A percentile compares a stretch with the other conserved stretches of the same genome.
Conservation (phyloP, 2,113 vertebrate species). For the Cavia aperea region DNA sequence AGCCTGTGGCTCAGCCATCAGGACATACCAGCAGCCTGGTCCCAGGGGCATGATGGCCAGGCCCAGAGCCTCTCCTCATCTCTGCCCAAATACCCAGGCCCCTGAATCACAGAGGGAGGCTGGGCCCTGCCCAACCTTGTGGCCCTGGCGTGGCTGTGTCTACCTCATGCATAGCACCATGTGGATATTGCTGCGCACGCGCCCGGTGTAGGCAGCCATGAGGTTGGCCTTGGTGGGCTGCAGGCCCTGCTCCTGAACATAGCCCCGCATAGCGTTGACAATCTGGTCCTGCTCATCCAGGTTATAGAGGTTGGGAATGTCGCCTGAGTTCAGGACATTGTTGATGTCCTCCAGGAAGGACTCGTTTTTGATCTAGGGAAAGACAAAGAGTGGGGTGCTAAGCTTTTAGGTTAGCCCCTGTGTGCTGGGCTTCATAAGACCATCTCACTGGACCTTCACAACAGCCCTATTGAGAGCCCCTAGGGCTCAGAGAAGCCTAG, state of each 20-base stretch:
- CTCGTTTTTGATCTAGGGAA: constrained; percentile 86
- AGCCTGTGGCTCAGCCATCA: not conserved
- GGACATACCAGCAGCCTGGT: not conserved
- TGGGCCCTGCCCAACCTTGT: not conserved
- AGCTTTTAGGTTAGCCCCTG: not conserved
- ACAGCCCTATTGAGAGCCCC: not conserved
- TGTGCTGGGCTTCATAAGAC: too few species aligned
- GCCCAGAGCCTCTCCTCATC: not conserved
- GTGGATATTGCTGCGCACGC: constrained; percentile 87
- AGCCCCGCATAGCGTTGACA: constrained; percentile 81
- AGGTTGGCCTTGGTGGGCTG: constrained; percentile 89
- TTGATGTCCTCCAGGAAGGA: constrained; percentile 94
- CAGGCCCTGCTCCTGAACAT: constrained; percentile 85
- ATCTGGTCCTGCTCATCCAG: constrained; percentile 87
- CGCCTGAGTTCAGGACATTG: constrained; percentile 89
- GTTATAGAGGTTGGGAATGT: constrained; percentile 87
- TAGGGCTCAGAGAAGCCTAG: not conserved
- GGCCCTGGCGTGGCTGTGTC: not conserved
- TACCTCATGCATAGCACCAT: constrained; percentile 94
- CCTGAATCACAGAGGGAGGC: not conserved
- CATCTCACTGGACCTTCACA: not conserved
- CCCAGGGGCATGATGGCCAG: not conserved
- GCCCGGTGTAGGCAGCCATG: constrained; percentile 83
- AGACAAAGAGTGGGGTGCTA: not conserved
- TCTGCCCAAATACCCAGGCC: not conserved